phyloP scores from a whole-genome alignment of 2,113 vertebrate species.

The Opisthocomus hoazin region DNA sequence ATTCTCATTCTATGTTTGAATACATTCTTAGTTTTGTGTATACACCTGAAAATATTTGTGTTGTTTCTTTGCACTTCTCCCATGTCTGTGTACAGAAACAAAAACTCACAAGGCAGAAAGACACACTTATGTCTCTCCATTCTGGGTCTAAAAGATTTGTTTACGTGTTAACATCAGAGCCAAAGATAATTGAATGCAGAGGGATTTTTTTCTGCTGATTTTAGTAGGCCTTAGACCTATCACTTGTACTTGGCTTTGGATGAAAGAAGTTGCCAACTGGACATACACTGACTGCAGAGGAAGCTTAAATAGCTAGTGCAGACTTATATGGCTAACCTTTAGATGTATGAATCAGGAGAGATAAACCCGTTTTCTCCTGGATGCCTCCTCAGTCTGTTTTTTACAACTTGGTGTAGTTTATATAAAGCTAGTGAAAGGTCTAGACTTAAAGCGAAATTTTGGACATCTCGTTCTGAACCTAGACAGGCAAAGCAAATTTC shows the following conservation, averaged over 20 bases:
- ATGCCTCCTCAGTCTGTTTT: neutral
- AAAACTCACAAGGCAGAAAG: neutral
- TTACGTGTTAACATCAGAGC: neutral
- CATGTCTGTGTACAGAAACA: neutral
- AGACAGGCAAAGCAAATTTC: neutral
- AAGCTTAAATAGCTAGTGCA: neutral
- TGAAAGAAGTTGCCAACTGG: neutral
- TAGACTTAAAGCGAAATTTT: neutral
- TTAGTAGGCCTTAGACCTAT: neutral
- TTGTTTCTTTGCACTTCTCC: neutral
- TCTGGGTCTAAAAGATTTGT: neutral
- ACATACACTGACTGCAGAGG: too few species aligned
- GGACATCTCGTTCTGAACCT: neutral
- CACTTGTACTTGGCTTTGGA: neutral
- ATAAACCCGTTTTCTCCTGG: neutral
- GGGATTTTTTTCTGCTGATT: neutral
- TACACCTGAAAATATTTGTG: neutral
- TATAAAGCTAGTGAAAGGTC: neutral
- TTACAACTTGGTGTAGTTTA: neutral
- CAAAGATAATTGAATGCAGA: neutral
- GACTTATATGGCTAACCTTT: neutral
- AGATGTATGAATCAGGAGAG: neutral
- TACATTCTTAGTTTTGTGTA: neutral
- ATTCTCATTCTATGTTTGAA: neutral
- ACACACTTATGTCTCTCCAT: neutral